These are phyloP conservation scores for Apamea crenata DNA, from an alignment of 2,888 invertebrate species.

Conservation along the genomic window DNA sequence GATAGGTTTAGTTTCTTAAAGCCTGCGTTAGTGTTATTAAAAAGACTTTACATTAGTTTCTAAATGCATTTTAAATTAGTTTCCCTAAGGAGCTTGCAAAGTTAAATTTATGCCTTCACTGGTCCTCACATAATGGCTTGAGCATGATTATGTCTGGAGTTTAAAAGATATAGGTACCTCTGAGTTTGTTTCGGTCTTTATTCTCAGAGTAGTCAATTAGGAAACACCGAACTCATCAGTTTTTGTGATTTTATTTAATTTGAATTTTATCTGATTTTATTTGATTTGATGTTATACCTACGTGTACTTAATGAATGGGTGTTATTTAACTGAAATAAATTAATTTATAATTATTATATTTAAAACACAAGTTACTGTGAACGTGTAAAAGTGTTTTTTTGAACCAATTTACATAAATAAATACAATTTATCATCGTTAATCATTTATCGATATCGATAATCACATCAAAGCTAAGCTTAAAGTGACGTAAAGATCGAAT, in stretches of 20 bases:
- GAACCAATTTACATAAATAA: not conserved
- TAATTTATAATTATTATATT: not conserved
- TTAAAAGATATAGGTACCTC: not conserved
- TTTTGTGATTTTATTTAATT: no score
- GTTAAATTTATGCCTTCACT: not conserved
- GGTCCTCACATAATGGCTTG: not conserved
- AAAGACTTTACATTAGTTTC: conserved; percentile 13
- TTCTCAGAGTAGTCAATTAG: not conserved
- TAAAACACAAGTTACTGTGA: not conserved
- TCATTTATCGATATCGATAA: not conserved
- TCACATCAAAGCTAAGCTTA: not conserved
- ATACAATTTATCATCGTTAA: not conserved
- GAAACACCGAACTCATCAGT: not conserved
- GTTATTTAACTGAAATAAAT: no score
- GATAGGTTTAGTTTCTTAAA: not conserved
- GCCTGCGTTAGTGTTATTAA: conserved; percentile 3
- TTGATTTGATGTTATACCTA: no score
- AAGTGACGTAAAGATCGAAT: not conserved
- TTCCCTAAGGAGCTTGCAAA: not conserved
- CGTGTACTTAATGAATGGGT: no score
- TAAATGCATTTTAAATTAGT: not conserved
- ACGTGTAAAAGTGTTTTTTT: not conserved
- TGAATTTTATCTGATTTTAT: no score
- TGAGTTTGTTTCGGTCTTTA: not conserved
- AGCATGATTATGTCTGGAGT: not conserved